Evolutionary conservation across 2,888 invertebrate genomes (phyloP).

Genomic region (Sympetrum striolatum): DNA sequence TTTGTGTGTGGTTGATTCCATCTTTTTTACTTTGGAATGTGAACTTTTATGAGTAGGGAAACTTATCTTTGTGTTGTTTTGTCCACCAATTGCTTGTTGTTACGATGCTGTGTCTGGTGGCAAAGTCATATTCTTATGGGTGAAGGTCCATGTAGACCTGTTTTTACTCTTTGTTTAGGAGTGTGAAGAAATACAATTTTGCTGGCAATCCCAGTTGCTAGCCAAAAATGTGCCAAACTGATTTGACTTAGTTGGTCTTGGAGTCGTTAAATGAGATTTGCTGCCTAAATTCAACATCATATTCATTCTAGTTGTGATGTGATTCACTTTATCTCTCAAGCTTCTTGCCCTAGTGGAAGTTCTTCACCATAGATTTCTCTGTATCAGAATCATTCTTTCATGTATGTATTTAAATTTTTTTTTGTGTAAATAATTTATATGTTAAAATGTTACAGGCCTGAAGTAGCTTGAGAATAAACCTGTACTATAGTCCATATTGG

Average conservation of each 20-base stretch:
- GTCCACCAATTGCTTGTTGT: background rate
- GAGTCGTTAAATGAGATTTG: background rate
- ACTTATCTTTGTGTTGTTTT: background rate
- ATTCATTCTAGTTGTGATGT: constrained; percentile 38
- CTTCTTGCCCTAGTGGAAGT: constrained; percentile 31
- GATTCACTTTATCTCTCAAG: constrained; percentile 33
- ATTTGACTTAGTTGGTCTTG: constrained; percentile 4
- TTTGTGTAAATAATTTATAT: constrained; percentile 41
- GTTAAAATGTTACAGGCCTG: constrained; percentile 39
- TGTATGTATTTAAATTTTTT: constrained; percentile 9
- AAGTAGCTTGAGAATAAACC: constrained; percentile 39
- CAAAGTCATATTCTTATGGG: background rate
- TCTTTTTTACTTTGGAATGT: background rate
- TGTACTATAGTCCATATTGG: constrained; percentile 41
- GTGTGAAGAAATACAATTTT: background rate
- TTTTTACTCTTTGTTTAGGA: background rate
- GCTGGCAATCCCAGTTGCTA: background rate
- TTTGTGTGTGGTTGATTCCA: background rate
- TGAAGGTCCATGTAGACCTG: too few species aligned
- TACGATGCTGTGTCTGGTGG: background rate
- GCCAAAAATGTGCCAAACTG: constrained; percentile 30
- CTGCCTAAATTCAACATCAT: constrained; percentile 26
- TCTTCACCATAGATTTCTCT: constrained; percentile 30
- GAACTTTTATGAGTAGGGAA: background rate
- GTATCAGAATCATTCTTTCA: constrained; percentile 16